A percentile compares a stretch with the other conserved stretches of the same genome.
These are phyloP conservation scores for Drosophila testacea DNA, from an alignment of 2,888 invertebrate genomes.

Conservation along the genomic window DNA sequence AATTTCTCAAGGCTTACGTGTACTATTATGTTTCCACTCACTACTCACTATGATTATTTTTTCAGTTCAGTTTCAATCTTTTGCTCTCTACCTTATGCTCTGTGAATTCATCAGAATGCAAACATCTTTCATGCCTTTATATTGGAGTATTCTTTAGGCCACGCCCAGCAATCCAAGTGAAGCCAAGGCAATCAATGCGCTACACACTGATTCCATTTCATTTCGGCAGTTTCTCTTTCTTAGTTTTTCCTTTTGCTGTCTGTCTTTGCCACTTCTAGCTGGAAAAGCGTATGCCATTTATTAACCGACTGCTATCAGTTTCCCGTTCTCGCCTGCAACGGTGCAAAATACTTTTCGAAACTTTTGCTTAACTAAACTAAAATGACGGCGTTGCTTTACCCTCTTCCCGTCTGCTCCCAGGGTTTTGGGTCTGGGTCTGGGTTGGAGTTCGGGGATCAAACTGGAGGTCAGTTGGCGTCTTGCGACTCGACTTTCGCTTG, in stretches of 20 bases:
- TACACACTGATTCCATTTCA: conserved; percentile 64
- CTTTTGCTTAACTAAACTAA: conserved; percentile 69
- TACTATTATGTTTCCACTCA: conserved; percentile 1
- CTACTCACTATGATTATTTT: conserved; percentile 12
- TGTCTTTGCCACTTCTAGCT: conserved; percentile 4
- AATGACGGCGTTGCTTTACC: conserved; percentile 38
- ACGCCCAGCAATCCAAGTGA: conserved; percentile 15
- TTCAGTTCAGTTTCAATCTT: conserved; percentile 6
- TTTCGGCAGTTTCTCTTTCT: conserved; percentile 37
- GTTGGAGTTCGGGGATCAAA: conserved; percentile 49
- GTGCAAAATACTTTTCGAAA: conserved; percentile 76
- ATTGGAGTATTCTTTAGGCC: conserved; percentile 3
- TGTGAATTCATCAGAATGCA: conserved; percentile 55
- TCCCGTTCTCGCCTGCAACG: conserved; percentile 42
- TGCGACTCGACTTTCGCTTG: conserved; percentile 77
- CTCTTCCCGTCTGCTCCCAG: background rate
- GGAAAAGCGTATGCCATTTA: conserved; percentile 59
- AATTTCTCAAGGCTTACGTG: conserved; percentile 15
- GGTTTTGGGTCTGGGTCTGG: conserved; percentile 7
- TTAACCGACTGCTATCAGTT: conserved; percentile 76
- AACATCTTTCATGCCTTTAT: conserved; percentile 53
- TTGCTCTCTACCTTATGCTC: conserved; percentile 2
- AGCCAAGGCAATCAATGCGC: conserved; percentile 46
- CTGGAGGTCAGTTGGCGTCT: conserved; percentile 74
- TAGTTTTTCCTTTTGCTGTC: background rate